These are phyloP conservation scores for Laticauda colubrina DNA, from an alignment of 2,113 vertebrate genomes.

Conservation along the genomic window DNA sequence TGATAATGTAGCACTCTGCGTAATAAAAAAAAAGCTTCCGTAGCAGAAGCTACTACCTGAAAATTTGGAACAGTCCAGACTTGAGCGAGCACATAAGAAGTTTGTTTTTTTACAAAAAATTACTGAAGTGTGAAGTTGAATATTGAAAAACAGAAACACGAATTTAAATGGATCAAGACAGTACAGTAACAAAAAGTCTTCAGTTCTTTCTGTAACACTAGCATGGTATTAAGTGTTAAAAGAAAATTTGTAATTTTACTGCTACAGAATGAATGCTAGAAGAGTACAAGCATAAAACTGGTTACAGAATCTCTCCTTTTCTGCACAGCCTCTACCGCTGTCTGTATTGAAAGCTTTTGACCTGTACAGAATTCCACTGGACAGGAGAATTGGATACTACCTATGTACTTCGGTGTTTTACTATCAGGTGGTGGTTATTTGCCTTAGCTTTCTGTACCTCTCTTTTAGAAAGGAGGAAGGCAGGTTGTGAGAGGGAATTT, in stretches of 20 bases:
- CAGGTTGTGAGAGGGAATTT: slow-evolving; percentile 28
- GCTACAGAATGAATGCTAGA: slow-evolving; percentile 32
- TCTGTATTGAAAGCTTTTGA: not conserved
- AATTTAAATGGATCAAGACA: slow-evolving; percentile 16
- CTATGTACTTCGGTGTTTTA: not conserved
- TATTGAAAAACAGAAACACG: not conserved
- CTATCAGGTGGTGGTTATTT: not conserved
- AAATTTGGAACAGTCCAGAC: slow-evolving; percentile 31
- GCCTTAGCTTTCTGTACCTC: not conserved
- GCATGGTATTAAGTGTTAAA: slow-evolving; percentile 11
- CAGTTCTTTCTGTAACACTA: slow-evolving; percentile 13
- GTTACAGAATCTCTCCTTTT: not conserved
- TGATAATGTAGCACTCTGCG: slow-evolving; percentile 27
- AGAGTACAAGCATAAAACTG: not conserved
- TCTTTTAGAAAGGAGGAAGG: not conserved
- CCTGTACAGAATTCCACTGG: not conserved
- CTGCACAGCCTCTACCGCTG: not conserved
- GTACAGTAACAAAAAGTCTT: slow-evolving; percentile 52
- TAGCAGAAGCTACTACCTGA: slow-evolving; percentile 15
- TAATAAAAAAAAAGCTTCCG: not conserved
- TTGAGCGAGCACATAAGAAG: slow-evolving; percentile 5
- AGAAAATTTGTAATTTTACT: slow-evolving; percentile 38
- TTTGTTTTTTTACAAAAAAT: not conserved
- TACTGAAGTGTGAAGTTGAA: slow-evolving; percentile 15
- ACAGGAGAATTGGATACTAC: not conserved